phyloP scores from a whole-genome alignment of 2,113 vertebrate genomes.

The Oreocharis arfaki region DNA sequence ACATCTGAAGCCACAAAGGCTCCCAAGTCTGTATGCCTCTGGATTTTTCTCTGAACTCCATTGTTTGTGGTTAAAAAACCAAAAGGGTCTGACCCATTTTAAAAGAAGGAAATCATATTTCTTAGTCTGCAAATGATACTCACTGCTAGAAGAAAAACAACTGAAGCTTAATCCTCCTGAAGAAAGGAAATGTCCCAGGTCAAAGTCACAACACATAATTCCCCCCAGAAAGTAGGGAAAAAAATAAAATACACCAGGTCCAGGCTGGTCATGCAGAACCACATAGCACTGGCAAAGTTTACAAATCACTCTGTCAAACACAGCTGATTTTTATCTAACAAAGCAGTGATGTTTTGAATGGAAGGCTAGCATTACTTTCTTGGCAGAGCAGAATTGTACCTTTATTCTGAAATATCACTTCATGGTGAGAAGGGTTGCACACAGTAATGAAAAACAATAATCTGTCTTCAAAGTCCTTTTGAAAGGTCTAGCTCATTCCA shows the following conservation, averaged over 20 bases:
- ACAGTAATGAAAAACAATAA: conserved; percentile 41
- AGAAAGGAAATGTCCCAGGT: conserved; percentile 9
- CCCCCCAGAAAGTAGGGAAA: background rate
- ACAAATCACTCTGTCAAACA: conserved; percentile 2
- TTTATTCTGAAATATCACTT: conserved; percentile 24
- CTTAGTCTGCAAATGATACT: background rate
- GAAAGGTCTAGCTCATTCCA: conserved; percentile 36
- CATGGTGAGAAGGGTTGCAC: conserved; percentile 1
- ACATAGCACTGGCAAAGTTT: background rate
- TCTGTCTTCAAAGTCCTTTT: conserved; percentile 44
- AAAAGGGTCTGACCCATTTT: conserved; percentile 36
- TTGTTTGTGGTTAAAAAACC: conserved; percentile 41
- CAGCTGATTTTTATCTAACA: conserved; percentile 14
- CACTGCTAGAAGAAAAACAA: background rate
- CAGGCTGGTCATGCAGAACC: background rate
- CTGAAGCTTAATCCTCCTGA: background rate
- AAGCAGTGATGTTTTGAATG: background rate
- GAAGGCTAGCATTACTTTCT: background rate
- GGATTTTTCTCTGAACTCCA: conserved; percentile 37
- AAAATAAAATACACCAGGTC: background rate
- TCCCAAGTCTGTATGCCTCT: conserved; percentile 5
- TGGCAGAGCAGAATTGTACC: background rate
- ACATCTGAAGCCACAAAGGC: conserved; percentile 47
- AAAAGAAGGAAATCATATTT: conserved; percentile 52
- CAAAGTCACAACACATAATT: background rate